phyloP scores from a whole-genome alignment of 2,113 vertebrate species.

The Xyrauchen texanus region DNA sequence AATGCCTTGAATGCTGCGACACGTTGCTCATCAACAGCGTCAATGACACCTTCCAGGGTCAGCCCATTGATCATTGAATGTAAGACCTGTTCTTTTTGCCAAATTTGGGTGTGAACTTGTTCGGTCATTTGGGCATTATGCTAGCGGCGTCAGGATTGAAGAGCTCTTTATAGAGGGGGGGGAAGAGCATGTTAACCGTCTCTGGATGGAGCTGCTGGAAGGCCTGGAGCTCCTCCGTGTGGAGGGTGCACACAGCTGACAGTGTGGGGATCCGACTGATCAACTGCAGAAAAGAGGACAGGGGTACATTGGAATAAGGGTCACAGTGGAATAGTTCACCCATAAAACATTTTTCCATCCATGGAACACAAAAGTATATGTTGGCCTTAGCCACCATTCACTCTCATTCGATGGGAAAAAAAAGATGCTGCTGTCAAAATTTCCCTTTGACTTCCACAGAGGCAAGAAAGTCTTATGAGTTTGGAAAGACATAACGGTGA shows the following conservation, averaged over 20 bases:
- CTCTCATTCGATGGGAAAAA: no score
- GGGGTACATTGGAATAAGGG: constrained; percentile 40
- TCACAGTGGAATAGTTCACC: neutral
- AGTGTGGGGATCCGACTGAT: constrained; percentile 97
- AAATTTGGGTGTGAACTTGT: constrained; percentile 54
- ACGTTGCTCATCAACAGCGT: neutral
- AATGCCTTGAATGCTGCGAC: constrained; percentile 9
- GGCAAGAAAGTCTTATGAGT: no score
- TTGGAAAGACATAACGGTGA: no score
- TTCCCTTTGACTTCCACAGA: no score
- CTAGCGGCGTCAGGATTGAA: constrained; percentile 96
- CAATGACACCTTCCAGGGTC: neutral
- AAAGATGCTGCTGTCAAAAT: no score
- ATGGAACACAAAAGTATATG: no score
- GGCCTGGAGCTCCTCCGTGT: constrained; percentile 97
- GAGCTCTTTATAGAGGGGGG: constrained; percentile 98
- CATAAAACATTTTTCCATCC: no score
- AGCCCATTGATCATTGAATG: neutral
- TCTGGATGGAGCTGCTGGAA: constrained; percentile 98
- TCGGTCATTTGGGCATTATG: constrained; percentile 91
- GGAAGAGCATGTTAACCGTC: constrained; percentile 96
- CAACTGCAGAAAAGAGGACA: constrained; percentile 77
- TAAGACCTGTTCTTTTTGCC: no score
- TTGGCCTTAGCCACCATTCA: no score
- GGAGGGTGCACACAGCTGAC: constrained; percentile 96